Conservation (phyloP, 2,888 invertebrate genomes). For the Idaea aversata region DNA sequence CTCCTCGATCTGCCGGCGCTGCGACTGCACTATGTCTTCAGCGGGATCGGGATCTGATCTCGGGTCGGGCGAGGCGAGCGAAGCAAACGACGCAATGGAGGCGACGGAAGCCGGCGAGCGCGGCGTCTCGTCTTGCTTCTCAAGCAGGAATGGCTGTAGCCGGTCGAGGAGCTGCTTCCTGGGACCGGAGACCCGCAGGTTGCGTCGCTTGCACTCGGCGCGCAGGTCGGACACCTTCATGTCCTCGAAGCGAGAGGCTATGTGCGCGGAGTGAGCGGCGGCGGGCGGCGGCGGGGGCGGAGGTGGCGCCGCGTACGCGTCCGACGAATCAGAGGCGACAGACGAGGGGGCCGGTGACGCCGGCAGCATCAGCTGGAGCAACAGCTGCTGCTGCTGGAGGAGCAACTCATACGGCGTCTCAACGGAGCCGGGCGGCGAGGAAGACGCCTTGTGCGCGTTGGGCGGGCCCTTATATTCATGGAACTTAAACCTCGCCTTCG, state of each 20-base stretch:
- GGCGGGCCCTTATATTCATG: constrained; percentile 94
- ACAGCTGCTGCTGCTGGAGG: constrained; percentile 95
- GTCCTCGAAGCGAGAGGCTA: constrained; percentile 89
- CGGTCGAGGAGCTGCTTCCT: constrained; percentile 97
- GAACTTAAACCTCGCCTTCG: constrained; percentile 89
- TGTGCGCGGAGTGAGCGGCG: constrained; percentile 54
- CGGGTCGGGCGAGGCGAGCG: constrained; percentile 50
- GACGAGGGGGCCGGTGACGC: constrained; percentile 78
- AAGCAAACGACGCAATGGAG: constrained; percentile 49
- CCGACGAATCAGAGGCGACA: constrained; percentile 64
- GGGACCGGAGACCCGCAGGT: constrained; percentile 96
- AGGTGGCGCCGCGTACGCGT: constrained; percentile 67
- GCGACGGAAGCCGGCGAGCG: constrained; percentile 65
- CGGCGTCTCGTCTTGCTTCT: constrained; percentile 73
- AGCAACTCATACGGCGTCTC: constrained; percentile 95
- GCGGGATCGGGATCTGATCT: constrained; percentile 60
- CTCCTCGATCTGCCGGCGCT: constrained; percentile 91
- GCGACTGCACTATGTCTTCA: constrained; percentile 90
- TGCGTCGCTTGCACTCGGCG: constrained; percentile 95
- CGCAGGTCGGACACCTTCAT: constrained; percentile 97
- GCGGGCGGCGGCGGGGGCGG: constrained; percentile 72
- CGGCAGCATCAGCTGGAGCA: constrained; percentile 91
- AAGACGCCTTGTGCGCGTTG: constrained; percentile 88
- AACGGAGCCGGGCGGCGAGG: constrained; percentile 74
- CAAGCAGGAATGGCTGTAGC: constrained; percentile 85